phyloP scores from a whole-genome alignment of 1,140 invertebrate genomes.

The Propsilocerus akamusi region DNA sequence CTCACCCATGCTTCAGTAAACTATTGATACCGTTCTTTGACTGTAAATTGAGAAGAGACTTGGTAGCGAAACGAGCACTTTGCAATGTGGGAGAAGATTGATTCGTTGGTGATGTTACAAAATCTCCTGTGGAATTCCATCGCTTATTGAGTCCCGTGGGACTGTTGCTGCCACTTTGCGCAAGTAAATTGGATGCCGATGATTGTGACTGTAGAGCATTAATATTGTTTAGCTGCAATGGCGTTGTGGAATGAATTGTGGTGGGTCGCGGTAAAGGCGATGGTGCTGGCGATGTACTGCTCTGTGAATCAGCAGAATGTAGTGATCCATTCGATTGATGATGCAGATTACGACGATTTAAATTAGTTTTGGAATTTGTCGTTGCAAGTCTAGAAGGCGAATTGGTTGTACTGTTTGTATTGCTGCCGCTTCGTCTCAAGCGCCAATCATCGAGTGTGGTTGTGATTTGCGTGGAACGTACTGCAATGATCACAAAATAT shows the following conservation, averaged over 20 bases:
- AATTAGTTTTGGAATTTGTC: neutral
- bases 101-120: conserved; percentile 27
- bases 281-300: conserved; percentile 64
- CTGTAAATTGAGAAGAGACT: conserved; percentile 39
- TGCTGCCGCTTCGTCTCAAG: neutral
- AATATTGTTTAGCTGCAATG: neutral
- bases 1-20: conserved; percentile 40
- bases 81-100: neutral
- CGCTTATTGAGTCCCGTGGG: conserved; percentile 37
- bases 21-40: conserved; percentile 28
- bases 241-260: conserved; percentile 24
- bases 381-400: neutral
- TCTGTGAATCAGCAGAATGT: conserved; percentile 61
- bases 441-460: neutral
- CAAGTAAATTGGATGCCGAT: conserved; percentile 28
- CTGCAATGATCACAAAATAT: neutral
- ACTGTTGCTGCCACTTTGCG: conserved; percentile 23
- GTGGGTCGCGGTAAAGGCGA: conserved; percentile 62
- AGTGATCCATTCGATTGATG: conserved; percentile 72
- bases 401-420: conserved; percentile 2
- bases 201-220: neutral
- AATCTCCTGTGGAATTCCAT: conserved; percentile 71
- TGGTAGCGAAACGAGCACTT: conserved; percentile 25
- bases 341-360: conserved; percentile 41
- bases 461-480: neutral